Percentiles rank a stretch among this genome's conserved stretches.
phyloP scores from a whole-genome alignment of 2,888 invertebrate species.

The Protula sp. region DNA sequence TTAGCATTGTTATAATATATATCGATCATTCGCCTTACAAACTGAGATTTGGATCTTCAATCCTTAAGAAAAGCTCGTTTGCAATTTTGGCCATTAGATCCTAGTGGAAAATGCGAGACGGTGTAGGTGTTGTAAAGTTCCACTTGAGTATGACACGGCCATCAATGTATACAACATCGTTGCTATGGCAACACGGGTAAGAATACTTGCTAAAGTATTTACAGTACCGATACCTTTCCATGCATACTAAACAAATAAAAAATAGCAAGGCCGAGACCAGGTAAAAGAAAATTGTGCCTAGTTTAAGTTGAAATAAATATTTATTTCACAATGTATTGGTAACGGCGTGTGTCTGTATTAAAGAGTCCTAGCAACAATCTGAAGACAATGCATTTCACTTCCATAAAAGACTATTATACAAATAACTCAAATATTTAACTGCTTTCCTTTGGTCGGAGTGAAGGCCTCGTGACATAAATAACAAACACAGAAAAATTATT shows the following conservation, averaged over 20 bases:
- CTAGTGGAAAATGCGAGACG: slow-evolving; percentile 76
- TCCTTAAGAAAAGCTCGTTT: slow-evolving; percentile 71
- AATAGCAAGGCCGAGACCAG: not conserved
- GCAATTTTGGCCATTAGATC: slow-evolving; percentile 71
- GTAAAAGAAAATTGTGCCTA: too few relatives aligned
- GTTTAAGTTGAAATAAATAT: too few relatives aligned
- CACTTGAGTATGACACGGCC: slow-evolving; percentile 56
- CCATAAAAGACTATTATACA: too few relatives aligned
- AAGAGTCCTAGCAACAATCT: too few relatives aligned
- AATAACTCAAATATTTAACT: too few relatives aligned
- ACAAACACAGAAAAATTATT: too few relatives aligned
- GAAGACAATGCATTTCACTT: too few relatives aligned
- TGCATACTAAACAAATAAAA: slow-evolving; percentile 57
- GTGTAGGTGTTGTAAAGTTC: slow-evolving; percentile 65
- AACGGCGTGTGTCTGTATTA: too few relatives aligned
- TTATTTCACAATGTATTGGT: too few relatives aligned
- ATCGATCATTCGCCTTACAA: slow-evolving; percentile 55
- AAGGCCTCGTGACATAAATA: too few relatives aligned
- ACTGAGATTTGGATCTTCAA: slow-evolving; percentile 66
- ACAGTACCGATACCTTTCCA: slow-evolving; percentile 72
- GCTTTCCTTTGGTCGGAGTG: too few relatives aligned
- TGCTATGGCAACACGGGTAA: slow-evolving; percentile 79
- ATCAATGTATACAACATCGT: slow-evolving; percentile 67
- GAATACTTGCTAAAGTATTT: slow-evolving; percentile 79
- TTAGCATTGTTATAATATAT: too few relatives aligned